A percentile compares a stretch with the other conserved stretches of the same genome.
These are phyloP conservation scores for Alectoris magna DNA, from an alignment of 2,797 vertebrate species.

Conservation along the genomic window DNA sequence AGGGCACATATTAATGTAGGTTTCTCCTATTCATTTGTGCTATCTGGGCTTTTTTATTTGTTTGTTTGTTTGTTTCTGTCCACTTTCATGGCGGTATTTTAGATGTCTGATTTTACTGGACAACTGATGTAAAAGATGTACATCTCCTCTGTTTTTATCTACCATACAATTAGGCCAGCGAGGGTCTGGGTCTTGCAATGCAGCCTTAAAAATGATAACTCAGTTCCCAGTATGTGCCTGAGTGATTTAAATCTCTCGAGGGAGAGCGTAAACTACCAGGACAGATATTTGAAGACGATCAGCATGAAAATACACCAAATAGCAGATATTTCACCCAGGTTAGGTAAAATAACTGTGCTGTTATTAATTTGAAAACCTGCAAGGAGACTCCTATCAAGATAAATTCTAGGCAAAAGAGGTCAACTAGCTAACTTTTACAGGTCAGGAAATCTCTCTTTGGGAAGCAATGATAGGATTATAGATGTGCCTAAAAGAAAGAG, in stretches of 20 bases:
- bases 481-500: neutral
- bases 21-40: neutral
- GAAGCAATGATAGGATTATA: neutral
- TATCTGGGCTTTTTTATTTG: neutral
- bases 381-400: slow-evolving; percentile 10
- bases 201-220: slow-evolving; percentile 44
- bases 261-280: neutral
- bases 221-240: slow-evolving; percentile 8
- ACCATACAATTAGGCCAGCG: slow-evolving; percentile 36
- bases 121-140: neutral
- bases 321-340: neutral
- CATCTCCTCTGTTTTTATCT: neutral
- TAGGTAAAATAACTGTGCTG: neutral
- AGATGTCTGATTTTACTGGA: slow-evolving; percentile 10
- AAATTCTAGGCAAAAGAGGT: slow-evolving; percentile 43
- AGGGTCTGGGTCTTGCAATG: slow-evolving; percentile 18
- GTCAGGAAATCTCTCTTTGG: slow-evolving; percentile 15
- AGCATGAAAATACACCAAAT: slow-evolving; percentile 29
- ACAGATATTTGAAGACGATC: slow-evolving; percentile 25
- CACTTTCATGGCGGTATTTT: neutral
- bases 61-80: neutral
- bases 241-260: slow-evolving; percentile 50
- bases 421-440: slow-evolving; percentile 33
- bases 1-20: neutral
- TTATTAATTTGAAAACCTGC: slow-evolving; percentile 43